These are phyloP conservation scores for Habroteleia sp. DNA, from an alignment of 2,888 invertebrate species.

Conservation along the genomic window DNA sequence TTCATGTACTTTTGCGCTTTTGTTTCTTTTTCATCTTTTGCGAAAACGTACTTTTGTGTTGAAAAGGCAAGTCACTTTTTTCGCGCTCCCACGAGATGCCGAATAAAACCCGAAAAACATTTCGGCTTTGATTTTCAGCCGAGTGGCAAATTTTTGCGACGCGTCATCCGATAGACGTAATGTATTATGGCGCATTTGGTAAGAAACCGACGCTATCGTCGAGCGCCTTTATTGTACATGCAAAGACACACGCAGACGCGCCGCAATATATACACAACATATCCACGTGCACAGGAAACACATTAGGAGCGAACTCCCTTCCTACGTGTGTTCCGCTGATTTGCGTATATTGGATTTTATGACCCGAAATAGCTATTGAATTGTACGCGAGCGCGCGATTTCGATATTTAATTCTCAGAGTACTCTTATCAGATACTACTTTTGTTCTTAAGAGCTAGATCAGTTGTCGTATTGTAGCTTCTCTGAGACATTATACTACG, in stretches of 20 bases:
- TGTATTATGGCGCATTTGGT: conserved; percentile 47
- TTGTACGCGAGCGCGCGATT: conserved; percentile 33
- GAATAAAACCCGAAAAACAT: conserved; percentile 34
- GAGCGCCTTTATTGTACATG: conserved; percentile 48
- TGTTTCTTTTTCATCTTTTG: conserved; percentile 44
- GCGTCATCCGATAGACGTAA: conserved; percentile 57
- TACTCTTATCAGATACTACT: conserved; percentile 15
- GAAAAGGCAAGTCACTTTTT: conserved; percentile 48
- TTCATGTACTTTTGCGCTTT: conserved; percentile 36
- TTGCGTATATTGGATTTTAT: conserved; percentile 52
- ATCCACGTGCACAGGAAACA: conserved; percentile 44
- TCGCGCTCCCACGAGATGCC: conserved; percentile 14
- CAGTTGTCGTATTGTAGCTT: neutral
- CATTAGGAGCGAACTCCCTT: conserved; percentile 44
- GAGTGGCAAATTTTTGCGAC: conserved; percentile 33
- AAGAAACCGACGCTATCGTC: conserved; percentile 43
- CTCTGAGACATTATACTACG: neutral
- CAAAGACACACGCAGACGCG: conserved; percentile 32
- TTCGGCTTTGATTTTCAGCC: conserved; percentile 51
- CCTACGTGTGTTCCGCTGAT: conserved; percentile 47
- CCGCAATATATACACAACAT: conserved; percentile 32
- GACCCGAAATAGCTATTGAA: conserved; percentile 41
- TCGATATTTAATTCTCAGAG: conserved; percentile 32
- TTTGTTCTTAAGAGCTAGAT: conserved; percentile 31
- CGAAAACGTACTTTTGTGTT: conserved; percentile 44